Conservation (phyloP, 2,797 vertebrate genomes). For the Pantherophis alleghaniensis region DNA sequence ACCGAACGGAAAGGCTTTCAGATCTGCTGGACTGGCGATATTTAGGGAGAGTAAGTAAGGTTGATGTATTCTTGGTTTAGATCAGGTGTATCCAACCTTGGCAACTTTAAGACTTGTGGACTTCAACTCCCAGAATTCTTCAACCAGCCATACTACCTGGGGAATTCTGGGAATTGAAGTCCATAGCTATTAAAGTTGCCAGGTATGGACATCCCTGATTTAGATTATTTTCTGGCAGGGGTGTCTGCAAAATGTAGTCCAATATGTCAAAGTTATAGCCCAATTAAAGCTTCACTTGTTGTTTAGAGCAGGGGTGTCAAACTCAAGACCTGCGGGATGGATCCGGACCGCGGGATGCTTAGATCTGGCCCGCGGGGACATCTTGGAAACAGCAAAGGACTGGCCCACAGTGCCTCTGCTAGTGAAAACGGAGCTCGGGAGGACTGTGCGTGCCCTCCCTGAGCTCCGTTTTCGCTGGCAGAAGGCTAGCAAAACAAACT, state of each 20-base stretch:
- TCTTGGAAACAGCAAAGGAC: too few species aligned
- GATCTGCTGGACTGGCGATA: constrained; percentile 96
- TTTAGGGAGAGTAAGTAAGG: constrained; percentile 82
- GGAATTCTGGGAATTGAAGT: neutral
- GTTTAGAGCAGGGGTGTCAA: too few species aligned
- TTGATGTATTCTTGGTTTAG: neutral
- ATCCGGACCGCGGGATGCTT: too few species aligned
- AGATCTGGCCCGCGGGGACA: too few species aligned
- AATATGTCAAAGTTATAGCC: neutral
- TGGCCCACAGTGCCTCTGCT: too few species aligned
- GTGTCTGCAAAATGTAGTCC: neutral
- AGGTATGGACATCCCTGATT: neutral
- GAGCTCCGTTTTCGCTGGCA: too few species aligned
- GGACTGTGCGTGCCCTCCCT: too few species aligned
- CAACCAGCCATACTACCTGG: neutral
- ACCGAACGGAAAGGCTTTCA: constrained; percentile 91
- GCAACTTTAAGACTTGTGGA: neutral
- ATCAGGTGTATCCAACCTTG: neutral
- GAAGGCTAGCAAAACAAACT: too few species aligned
- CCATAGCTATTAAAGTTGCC: neutral
- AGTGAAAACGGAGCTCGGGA: too few species aligned
- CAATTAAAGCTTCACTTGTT: neutral
- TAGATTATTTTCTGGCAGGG: neutral
- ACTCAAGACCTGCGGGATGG: too few species aligned
- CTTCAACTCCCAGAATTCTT: neutral